phyloP scores from a whole-genome alignment of 2,797 vertebrate genomes.

The Platalea minor region DNA sequence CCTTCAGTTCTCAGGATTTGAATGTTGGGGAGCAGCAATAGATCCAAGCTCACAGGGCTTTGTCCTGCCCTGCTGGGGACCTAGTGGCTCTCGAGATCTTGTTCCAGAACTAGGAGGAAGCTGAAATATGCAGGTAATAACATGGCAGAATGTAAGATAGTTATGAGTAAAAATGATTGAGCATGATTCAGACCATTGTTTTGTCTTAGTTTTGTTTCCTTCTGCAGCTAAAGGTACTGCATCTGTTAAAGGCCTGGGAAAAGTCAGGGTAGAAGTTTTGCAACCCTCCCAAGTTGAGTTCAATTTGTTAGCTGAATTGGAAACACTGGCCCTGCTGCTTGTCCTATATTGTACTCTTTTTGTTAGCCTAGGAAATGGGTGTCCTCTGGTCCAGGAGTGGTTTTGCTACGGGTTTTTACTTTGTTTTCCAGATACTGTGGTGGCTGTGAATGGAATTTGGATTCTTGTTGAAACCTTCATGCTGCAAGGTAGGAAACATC shows the following conservation, averaged over 20 bases:
- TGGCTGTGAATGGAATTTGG: constrained; percentile 95
- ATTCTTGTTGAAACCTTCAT: constrained; percentile 94
- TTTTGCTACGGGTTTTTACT: not conserved
- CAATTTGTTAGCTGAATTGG: not conserved
- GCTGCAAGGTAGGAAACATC: constrained; percentile 80
- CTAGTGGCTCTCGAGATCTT: not conserved
- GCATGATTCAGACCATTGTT: not conserved
- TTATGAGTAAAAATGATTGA: not conserved
- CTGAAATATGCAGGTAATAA: not conserved
- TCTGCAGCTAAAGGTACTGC: not conserved
- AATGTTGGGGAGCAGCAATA: not conserved
- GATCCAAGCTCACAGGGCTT: not conserved
- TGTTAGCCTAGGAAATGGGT: not conserved
- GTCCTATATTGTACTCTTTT: not conserved
- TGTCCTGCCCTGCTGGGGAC: not conserved
- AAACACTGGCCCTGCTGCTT: not conserved
- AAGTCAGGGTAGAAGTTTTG: not conserved
- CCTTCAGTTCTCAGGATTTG: not conserved
- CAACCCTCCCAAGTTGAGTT: not conserved
- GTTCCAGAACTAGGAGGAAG: not conserved
- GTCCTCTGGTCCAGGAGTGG: not conserved
- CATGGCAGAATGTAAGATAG: not conserved
- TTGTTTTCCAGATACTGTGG: constrained; percentile 84
- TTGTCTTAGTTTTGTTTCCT: not conserved
- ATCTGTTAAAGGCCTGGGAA: not conserved